A percentile compares a stretch with the other conserved stretches of the same genome.
These are phyloP conservation scores for Arothron firmamentum DNA, from an alignment of 2,113 vertebrate species.

Conservation along the genomic window DNA sequence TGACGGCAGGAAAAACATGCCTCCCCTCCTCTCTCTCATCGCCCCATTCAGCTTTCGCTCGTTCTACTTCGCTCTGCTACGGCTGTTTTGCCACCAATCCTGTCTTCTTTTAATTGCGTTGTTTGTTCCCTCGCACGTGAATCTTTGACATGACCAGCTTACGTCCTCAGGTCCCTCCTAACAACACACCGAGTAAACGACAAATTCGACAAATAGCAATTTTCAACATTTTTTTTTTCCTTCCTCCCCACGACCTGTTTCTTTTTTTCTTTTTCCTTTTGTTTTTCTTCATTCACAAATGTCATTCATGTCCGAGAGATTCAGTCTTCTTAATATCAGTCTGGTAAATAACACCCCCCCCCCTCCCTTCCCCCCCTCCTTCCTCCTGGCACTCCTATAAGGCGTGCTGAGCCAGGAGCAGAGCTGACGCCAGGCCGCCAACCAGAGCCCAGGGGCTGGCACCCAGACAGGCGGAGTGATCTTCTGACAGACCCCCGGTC, in stretches of 20 bases:
- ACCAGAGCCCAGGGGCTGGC: conserved; percentile 66
- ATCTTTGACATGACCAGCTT: conserved; percentile 45
- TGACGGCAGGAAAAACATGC: conserved; percentile 42
- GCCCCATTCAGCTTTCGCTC: conserved; percentile 32
- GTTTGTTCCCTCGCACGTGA: conserved; percentile 25
- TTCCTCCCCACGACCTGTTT: not conserved
- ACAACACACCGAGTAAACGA: conserved; percentile 61
- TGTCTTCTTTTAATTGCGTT: conserved; percentile 46
- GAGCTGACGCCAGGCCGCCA: conserved; percentile 57
- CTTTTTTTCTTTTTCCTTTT: conserved; percentile 18
- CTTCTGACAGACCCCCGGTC: conserved; percentile 44
- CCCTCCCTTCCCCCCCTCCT: conserved; percentile 66
- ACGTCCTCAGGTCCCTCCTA: conserved; percentile 37
- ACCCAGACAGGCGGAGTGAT: conserved; percentile 51
- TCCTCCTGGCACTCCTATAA: conserved; percentile 64
- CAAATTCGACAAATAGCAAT: conserved; percentile 50
- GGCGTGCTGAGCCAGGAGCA: conserved; percentile 65
- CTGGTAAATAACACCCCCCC: conserved; percentile 65
- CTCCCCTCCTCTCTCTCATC: conserved; percentile 11
- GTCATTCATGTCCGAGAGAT: conserved; percentile 52
- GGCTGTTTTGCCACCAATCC: conserved; percentile 39
- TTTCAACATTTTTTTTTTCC: conserved; percentile 25
- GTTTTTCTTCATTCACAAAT: conserved; percentile 47
- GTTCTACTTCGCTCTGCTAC: conserved; percentile 34
- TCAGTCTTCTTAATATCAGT: conserved; percentile 56